These are phyloP conservation scores for Promerops cafer DNA, from an alignment of 2,113 vertebrate genomes.

Conservation along the genomic window DNA sequence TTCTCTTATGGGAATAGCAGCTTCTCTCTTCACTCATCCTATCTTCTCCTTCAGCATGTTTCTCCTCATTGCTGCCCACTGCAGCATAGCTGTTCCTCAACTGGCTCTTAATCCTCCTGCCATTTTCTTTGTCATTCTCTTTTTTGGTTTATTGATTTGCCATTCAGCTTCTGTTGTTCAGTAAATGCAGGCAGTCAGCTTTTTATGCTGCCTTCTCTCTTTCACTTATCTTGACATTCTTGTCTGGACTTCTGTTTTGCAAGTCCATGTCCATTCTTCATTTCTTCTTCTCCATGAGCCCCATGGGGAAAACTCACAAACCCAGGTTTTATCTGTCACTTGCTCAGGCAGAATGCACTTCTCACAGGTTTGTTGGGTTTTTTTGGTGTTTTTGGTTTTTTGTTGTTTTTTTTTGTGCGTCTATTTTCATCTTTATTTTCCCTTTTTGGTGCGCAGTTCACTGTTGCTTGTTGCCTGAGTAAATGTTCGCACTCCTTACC, in stretches of 20 bases:
- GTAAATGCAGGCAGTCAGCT: not conserved
- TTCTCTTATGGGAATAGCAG: not conserved
- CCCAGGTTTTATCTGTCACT: not conserved
- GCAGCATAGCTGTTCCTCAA: not conserved
- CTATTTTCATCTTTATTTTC: not conserved
- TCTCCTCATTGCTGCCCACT: not conserved
- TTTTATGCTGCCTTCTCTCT: not conserved
- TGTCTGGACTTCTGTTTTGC: not conserved
- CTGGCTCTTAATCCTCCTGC: constrained; percentile 19
- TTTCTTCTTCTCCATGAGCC: not conserved
- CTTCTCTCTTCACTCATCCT: not conserved
- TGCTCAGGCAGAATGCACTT: not conserved
- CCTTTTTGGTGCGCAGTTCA: not conserved
- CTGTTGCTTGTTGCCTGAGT: not conserved
- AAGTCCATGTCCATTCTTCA: not conserved
- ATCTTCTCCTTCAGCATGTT: not conserved
- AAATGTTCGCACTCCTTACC: not conserved
- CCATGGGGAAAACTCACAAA: not conserved
- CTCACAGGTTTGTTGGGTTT: not conserved
- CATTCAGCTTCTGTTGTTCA: not conserved
- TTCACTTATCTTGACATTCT: not conserved
- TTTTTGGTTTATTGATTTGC: constrained; percentile 7
- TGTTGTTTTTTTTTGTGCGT: not conserved
- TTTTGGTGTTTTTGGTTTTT: not conserved
- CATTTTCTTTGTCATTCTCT: not conserved